Evolutionary conservation across 2,113 vertebrate species (phyloP), one percentile per base, ranked within the genome.

Genomic region (Meles meles): DNA sequence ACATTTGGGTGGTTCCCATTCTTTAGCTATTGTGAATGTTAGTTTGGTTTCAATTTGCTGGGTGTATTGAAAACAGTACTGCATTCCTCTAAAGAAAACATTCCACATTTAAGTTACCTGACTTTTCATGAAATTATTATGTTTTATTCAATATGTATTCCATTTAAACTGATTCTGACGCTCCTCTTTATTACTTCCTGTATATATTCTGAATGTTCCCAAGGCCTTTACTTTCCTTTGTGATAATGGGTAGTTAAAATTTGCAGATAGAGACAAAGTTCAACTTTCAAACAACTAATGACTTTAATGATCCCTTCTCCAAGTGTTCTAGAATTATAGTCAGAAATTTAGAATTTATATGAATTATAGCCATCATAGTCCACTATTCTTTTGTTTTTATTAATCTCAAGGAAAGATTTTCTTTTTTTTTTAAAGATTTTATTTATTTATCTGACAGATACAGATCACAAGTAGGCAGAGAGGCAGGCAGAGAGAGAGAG

Each of bases 171-270:
- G 55, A 71, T n/a, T 83, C 37, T 89, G 52, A 90, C 17, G 42
- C 89, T 77, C 57, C 34, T 69, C 61, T 74, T 80, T n/a, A 57
- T 90, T 94, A 37, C 23, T 86, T 81, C 44, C 63, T 79, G 15
- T 80, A 69, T 86, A 34, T 82, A 12, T 94, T 81, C 25, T 87
- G 18, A 86, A 91, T 85, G 63, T 81, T 65, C 23, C 18, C 39
- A 65, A 69, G 31, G 20, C 37, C 12, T 93, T 74, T 74, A 55
- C 55, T 61, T 96, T 76, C 44, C 72, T 85, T 83, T 71, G 49
- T 96, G 92, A 94, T 90, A 72, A 80, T 86, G 57, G 9, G 37
- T 85, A 80, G 23, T 90, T 90, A 88, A 92, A 81, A 72, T 72
- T 80, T 92, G n/a, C 27, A 69, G 42, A 31, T 86, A 86, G 61